These are phyloP conservation scores for Brachyrhaphis roseni DNA, from an alignment of 2,797 vertebrate species.

Conservation along the genomic window DNA sequence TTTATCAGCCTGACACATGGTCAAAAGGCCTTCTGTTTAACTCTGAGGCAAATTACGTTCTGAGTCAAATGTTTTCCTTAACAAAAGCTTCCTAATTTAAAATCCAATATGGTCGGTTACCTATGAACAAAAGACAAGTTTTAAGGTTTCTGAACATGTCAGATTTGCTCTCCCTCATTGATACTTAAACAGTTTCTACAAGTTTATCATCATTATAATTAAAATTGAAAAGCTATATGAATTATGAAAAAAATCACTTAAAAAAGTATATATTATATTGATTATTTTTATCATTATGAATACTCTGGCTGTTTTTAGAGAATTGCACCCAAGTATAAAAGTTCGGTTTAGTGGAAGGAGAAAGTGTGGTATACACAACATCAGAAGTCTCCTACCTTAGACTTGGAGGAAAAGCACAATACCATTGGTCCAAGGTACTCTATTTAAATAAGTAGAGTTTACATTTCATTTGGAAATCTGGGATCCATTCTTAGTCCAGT, in stretches of 20 bases:
- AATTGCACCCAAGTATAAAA: background rate
- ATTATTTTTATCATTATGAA: background rate
- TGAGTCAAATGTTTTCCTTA: constrained; percentile 12
- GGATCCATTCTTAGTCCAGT: background rate
- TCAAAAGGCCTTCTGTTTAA: constrained; percentile 22
- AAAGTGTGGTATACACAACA: background rate
- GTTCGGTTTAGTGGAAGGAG: too few species aligned
- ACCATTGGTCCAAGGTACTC: background rate
- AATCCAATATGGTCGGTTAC: background rate
- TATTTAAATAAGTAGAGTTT: background rate
- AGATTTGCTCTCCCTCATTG: background rate
- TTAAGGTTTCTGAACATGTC: constrained; percentile 1
- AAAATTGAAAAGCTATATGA: background rate
- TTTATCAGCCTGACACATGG: constrained; percentile 3
- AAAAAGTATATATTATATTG: background rate
- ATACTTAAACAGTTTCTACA: background rate
- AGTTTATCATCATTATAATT: background rate
- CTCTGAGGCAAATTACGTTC: constrained; percentile 9
- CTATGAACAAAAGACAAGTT: background rate
- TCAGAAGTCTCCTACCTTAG: background rate
- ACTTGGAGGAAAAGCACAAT: background rate
- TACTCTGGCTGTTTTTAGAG: background rate
- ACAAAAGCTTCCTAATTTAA: constrained; percentile 1
- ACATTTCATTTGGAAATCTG: background rate
- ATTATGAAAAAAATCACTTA: background rate